Evolutionary conservation across 2,113 vertebrate genomes (phyloP), one percentile per base, ranked within the genome.

Genomic region (Ia io): DNA sequence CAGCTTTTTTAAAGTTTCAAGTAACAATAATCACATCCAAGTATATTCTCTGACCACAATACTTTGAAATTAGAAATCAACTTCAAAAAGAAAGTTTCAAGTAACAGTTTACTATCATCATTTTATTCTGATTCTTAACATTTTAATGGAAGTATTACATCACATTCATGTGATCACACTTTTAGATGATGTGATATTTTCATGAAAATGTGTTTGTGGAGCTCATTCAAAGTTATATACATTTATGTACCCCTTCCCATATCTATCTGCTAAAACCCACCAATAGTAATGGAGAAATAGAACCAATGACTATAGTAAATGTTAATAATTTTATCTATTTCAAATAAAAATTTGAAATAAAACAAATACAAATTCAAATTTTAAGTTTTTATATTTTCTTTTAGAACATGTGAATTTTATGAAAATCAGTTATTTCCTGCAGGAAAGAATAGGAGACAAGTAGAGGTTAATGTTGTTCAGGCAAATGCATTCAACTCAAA

Each of bases 141-240:
- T 82, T 96, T 97, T 97, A 97, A 95, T 97, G 90, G 80, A 44
- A 96, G 32, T 37, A 88, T 93, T 96, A 88, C 44, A 35, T 73
- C 94, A 96, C 93, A 71, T 76, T 96, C 69, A 79, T 86, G 80
- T 71, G 65, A 96, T 90, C 67, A 91, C 76, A 53, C 78, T 94
- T 70, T 63, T 94, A 95, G 51, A 73, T 97, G 49, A 47, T 93
- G 96, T 83, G 88, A 20, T 90, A 91, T 96, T 97, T 96, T 85
- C 85, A 84, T 35, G 69, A 78, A 87, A 56, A 32, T 91, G n/a
- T 79, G 69, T 93, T 56, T 84, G 18, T 71, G n/a, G 32, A 92
- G 12, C 59, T 86, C 84, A 56, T 61, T 95, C 91, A 49, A 42
- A 95, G 59, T 95, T 92, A 67, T 0, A 16, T 80, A 84, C 28